phyloP scores from a whole-genome alignment of 2,113 vertebrate species.

The Oncorhynchus kisutch region DNA sequence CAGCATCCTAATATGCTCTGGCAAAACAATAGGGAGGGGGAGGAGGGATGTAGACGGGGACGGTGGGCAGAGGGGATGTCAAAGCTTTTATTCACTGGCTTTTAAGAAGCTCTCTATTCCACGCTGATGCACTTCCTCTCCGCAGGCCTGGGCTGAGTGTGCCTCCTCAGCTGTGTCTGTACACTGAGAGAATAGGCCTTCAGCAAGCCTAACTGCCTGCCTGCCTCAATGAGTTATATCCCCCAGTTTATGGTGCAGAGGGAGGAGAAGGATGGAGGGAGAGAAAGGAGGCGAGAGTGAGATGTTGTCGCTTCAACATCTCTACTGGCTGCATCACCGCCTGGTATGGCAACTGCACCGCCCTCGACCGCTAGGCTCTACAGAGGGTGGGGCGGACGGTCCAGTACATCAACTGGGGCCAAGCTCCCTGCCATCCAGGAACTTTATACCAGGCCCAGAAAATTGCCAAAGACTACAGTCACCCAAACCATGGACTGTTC shows the following conservation, averaged over 20 bases:
- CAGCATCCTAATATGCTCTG: constrained; percentile 51
- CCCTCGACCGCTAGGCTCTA: too few species aligned
- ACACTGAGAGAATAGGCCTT: constrained; percentile 42
- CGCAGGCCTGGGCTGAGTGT: not conserved
- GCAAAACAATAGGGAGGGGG: constrained; percentile 45
- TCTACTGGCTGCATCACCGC: too few species aligned
- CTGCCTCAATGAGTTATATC: constrained; percentile 13
- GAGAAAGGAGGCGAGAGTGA: not conserved
- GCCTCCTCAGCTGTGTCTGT: constrained; percentile 14
- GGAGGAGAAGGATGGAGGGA: not conserved
- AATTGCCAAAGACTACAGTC: too few species aligned
- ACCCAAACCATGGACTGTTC: too few species aligned
- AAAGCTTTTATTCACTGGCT: constrained; percentile 72
- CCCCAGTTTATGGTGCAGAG: not conserved
- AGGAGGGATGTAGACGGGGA: constrained; percentile 27
- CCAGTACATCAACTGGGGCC: too few species aligned
- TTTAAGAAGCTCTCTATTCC: constrained; percentile 67
- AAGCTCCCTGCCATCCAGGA: too few species aligned
- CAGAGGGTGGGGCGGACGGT: too few species aligned
- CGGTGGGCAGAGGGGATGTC: constrained; percentile 63
- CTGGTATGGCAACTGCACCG: too few species aligned
- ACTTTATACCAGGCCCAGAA: too few species aligned
- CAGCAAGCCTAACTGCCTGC: constrained; percentile 19
- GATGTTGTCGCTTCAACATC: not conserved
- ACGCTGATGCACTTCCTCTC: constrained; percentile 36